phyloP scores from a whole-genome alignment of 2,888 invertebrate species.

The Dione vanillae region DNA sequence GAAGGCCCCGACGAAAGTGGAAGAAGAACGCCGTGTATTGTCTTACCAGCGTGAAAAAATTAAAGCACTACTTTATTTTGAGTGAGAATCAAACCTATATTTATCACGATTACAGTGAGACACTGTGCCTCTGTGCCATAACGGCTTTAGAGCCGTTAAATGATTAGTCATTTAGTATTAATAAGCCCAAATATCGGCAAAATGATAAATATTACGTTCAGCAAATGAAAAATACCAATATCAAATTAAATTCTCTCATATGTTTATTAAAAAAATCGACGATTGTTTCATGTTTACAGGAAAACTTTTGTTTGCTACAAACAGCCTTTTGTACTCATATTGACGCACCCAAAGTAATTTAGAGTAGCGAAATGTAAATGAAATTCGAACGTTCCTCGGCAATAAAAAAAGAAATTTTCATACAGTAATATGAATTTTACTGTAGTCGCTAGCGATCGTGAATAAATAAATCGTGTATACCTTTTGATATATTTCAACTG shows the following conservation, averaged over 20 bases:
- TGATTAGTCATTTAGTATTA: too few species aligned
- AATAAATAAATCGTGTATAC: not conserved
- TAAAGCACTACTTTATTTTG: too few species aligned
- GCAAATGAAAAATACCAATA: not conserved
- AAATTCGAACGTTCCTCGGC: not conserved
- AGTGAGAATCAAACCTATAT: too few species aligned
- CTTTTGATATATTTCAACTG: not conserved
- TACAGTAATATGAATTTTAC: conserved; percentile 9
- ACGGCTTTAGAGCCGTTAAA: too few species aligned
- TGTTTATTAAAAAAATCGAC: not conserved
- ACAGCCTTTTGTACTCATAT: conserved; percentile 8
- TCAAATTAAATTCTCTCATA: not conserved
- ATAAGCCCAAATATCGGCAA: too few species aligned
- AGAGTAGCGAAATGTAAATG: conserved; percentile 5
- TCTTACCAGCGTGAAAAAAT: too few species aligned
- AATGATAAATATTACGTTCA: too few species aligned
- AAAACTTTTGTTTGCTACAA: conserved; percentile 14
- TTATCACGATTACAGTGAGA: too few species aligned
- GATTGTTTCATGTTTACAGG: not conserved
- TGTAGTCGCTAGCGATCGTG: not conserved
- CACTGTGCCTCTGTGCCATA: too few species aligned
- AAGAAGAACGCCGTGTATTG: too few species aligned
- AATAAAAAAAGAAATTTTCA: conserved; percentile 15
- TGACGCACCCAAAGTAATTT: conserved; percentile 14
- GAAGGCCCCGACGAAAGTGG: too few species aligned